A percentile compares a stretch with the other conserved stretches of the same genome.
Evolutionary conservation across 2,888 invertebrate species (phyloP).

Genomic region (Nomada goodeniana): DNA sequence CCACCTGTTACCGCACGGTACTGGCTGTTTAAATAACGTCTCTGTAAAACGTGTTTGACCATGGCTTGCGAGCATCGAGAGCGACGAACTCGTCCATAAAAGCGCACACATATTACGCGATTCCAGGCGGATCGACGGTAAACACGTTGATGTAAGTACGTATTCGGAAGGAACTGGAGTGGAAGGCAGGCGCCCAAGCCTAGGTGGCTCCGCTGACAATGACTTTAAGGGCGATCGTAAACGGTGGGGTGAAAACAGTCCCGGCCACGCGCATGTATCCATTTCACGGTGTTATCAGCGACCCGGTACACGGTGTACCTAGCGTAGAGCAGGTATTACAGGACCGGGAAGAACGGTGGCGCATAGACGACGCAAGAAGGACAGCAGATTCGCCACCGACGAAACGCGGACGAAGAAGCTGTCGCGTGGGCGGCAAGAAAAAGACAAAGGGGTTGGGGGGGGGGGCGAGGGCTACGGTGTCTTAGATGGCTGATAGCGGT

Average conservation of each 20-base stretch:
- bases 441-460: slow-evolving; percentile 38
- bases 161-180: slow-evolving; percentile 29
- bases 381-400: neutral
- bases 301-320: too few relatives aligned
- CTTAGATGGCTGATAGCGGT: slow-evolving; percentile 80
- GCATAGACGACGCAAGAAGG: neutral
- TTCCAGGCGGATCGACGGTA: slow-evolving; percentile 36
- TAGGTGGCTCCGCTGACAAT: slow-evolving; percentile 37
- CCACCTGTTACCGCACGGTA: slow-evolving; percentile 33
- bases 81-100: slow-evolving; percentile 31
- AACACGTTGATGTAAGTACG: slow-evolving; percentile 45
- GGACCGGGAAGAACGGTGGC: neutral
- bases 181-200: slow-evolving; percentile 38
- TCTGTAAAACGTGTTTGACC: slow-evolving; percentile 31
- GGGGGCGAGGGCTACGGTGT: slow-evolving; percentile 60
- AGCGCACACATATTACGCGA: slow-evolving; percentile 26
- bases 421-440: slow-evolving; percentile 50
- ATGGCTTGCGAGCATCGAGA: slow-evolving; percentile 6
- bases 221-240: slow-evolving; percentile 62
- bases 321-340: too few relatives aligned
- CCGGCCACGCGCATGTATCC: slow-evolving; percentile 7
- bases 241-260: slow-evolving; percentile 59
- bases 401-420: slow-evolving; percentile 37
- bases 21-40: slow-evolving; percentile 19
- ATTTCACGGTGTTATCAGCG: neutral